phyloP scores from a whole-genome alignment of 2,113 vertebrate genomes.

The Toxotes jaculatrix region DNA sequence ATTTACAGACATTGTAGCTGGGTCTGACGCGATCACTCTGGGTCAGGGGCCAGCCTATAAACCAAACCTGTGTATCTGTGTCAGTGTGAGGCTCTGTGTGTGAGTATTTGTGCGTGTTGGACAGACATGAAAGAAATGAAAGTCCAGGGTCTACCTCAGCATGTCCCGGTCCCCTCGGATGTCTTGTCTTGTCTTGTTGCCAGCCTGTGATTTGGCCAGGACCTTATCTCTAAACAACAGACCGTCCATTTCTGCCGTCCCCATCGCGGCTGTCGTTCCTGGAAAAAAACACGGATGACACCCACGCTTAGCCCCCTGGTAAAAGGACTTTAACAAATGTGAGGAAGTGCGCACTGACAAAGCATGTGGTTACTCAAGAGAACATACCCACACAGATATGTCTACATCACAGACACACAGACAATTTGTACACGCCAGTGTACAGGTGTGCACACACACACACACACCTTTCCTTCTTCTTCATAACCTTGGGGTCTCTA shows the following conservation, averaged over 20 bases:
- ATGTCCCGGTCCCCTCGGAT: conserved; percentile 19
- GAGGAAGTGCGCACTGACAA: conserved; percentile 1
- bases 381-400: conserved; percentile 21
- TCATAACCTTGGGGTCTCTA: not conserved
- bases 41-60: conserved; percentile 47
- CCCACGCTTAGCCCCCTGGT: not conserved
- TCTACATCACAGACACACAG: conserved; percentile 22
- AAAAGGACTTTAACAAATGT: conserved; percentile 7
- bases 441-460: not conserved
- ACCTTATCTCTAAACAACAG: conserved; percentile 73
- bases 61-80: conserved; percentile 36
- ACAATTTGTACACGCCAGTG: conserved; percentile 5
- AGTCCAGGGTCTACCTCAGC: conserved; percentile 50
- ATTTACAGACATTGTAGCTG: conserved; percentile 18
- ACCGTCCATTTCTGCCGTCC: conserved; percentile 25
- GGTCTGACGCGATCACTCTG: conserved; percentile 36
- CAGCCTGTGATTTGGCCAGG: conserved; percentile 52
- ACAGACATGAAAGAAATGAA: conserved; percentile 54
- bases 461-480: not conserved
- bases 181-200: conserved; percentile 54
- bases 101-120: conserved; percentile 13
- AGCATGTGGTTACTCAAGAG: not conserved
- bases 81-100: not conserved
- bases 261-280: conserved; percentile 18
- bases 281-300: conserved; percentile 50